Conservation (phyloP, 1,140 invertebrate genomes). For the Trichonephila inaurata region DNA sequence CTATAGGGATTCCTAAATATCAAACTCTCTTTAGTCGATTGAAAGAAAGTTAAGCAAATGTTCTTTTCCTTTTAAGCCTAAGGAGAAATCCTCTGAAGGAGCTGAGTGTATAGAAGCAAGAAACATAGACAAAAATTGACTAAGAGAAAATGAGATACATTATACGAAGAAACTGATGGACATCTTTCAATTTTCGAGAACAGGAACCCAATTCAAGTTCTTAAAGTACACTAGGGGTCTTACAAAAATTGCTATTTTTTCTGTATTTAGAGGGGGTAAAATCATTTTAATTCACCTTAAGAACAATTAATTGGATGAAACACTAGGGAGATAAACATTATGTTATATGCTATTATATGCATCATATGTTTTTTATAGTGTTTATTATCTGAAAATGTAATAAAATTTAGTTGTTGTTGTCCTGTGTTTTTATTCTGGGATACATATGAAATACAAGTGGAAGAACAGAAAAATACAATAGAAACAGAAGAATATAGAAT, state of each 20-base stretch:
- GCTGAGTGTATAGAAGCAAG: neutral
- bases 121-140: neutral
- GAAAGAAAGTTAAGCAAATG: neutral
- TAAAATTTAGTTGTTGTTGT: no score
- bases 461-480: no score
- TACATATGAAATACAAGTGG: no score
- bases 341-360: no score
- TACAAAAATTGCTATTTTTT: neutral
- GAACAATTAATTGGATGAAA: no score
- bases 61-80: neutral
- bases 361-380: no score
- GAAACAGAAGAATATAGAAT: no score
- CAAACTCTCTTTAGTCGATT: neutral
- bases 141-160: neutral
- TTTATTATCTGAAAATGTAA: no score
- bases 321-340: no score
- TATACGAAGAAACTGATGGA: constrained; percentile 15
- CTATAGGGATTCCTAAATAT: neutral
- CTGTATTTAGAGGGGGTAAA: no score
- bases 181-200: constrained; percentile 16
- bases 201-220: neutral
- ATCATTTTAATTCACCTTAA: no score
- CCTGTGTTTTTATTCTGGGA: no score
- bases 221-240: neutral
- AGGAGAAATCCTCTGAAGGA: neutral